Evolutionary conservation across 2,888 invertebrate genomes (phyloP).

Genomic region (Rotaria socialis): DNA sequence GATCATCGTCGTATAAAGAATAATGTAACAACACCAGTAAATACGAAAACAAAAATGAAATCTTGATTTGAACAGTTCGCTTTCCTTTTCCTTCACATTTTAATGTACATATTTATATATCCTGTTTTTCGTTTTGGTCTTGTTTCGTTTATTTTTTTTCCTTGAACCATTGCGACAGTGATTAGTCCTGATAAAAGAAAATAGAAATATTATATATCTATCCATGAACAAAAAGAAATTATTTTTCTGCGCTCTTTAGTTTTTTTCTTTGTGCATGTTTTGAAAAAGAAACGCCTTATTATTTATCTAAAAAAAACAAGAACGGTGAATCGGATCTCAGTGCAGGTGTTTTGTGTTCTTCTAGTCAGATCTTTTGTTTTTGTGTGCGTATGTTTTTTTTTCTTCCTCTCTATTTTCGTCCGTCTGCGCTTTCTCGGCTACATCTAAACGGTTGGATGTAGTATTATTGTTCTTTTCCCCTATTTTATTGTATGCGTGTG

Average conservation of each 20-base stretch:
- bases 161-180: neutral
- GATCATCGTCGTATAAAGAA: slow-evolving; percentile 28
- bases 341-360: neutral
- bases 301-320: neutral
- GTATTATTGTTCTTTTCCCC: too few species aligned
- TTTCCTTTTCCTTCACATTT: neutral
- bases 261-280: neutral
- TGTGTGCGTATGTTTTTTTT: neutral
- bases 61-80: neutral
- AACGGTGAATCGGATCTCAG: slow-evolving; percentile 22
- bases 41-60: neutral
- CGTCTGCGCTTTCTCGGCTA: too few species aligned
- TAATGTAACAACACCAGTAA: neutral
- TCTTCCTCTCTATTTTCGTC: neutral
- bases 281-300: neutral
- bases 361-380: slow-evolving; percentile 14
- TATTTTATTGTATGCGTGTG: too few species aligned
- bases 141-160: neutral
- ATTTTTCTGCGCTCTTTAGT: neutral
- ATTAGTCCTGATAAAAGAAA: neutral
- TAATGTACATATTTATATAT: neutral
- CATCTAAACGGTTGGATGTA: too few species aligned
- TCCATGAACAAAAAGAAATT: neutral
- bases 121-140: neutral
- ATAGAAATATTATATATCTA: neutral